Evolutionary conservation across 2,888 invertebrate genomes (phyloP).

Genomic region (Lysandra bellargus): DNA sequence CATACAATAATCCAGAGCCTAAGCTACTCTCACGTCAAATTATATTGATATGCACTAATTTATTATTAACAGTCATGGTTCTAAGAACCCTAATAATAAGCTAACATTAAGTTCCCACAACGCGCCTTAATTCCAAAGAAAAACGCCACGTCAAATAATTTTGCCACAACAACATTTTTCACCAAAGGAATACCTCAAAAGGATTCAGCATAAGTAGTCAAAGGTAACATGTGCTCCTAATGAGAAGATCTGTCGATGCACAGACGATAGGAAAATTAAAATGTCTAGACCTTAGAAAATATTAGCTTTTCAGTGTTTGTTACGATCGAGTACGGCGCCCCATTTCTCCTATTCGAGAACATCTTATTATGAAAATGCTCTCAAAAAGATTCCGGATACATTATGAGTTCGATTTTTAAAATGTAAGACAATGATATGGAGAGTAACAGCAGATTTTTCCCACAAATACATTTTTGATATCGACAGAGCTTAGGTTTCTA

Average conservation of each 20-base stretch:
- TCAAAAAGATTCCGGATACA: neutral
- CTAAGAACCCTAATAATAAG: neutral
- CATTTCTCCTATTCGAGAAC: constrained; percentile 52
- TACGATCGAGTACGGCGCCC: neutral
- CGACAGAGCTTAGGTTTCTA: neutral
- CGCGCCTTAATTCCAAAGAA: neutral
- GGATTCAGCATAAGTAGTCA: neutral
- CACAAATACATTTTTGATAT: neutral
- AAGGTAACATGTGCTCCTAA: constrained; percentile 3
- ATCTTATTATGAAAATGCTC: neutral
- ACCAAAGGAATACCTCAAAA: neutral
- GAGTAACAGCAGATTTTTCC: neutral
- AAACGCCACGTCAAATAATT: neutral
- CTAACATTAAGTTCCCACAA: neutral
- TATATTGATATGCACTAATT: neutral
- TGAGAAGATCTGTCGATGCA: constrained; percentile 59
- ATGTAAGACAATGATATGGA: neutral
- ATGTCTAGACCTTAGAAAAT: constrained; percentile 67
- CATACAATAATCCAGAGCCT: too few species aligned
- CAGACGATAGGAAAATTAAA: constrained; percentile 77
- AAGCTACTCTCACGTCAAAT: too few species aligned
- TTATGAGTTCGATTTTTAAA: neutral
- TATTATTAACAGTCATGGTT: too few species aligned
- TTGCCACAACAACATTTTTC: neutral
- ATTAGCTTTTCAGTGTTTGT: constrained; percentile 24